Percentiles rank a stretch among this genome's conserved stretches.
These are phyloP conservation scores for Apis cerana DNA, from an alignment of 1,140 invertebrate species.

Conservation along the genomic window DNA sequence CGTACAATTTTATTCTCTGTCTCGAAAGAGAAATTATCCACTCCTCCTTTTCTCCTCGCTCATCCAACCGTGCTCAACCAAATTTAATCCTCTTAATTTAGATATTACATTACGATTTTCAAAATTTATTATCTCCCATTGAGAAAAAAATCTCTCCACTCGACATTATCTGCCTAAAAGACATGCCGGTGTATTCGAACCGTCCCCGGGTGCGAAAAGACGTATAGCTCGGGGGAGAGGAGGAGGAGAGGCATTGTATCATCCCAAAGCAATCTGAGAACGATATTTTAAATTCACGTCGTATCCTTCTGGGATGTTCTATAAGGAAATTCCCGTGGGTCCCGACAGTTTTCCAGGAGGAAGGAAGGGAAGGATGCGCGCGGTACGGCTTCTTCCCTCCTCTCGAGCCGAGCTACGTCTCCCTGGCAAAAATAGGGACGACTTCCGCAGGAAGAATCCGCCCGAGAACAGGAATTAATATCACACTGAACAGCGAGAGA, in stretches of 20 bases:
- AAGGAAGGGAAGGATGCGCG: background rate
- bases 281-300: constrained; percentile 42
- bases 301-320: constrained; percentile 3
- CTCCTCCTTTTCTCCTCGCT: no score
- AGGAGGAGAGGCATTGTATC: background rate
- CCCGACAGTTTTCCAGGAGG: background rate
- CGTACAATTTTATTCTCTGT: no score
- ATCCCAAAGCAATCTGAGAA: constrained; percentile 16
- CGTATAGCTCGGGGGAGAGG: background rate
- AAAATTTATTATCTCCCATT: no score
- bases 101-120: no score
- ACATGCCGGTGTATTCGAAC: background rate
- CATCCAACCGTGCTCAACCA: no score
- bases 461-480: background rate
- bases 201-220: background rate
- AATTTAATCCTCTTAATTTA: no score
- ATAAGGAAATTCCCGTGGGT: constrained; percentile 23
- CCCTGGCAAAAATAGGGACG: background rate
- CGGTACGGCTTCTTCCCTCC: background rate
- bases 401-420: background rate
- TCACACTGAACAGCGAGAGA: background rate
- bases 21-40: no score
- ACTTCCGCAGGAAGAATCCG: background rate
- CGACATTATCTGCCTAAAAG: background rate
- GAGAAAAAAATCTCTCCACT: no score